Percentiles rank a stretch among this genome's conserved stretches.
Evolutionary conservation across 2,113 vertebrate genomes (phyloP).

Genomic region (Polypterus senegalus): DNA sequence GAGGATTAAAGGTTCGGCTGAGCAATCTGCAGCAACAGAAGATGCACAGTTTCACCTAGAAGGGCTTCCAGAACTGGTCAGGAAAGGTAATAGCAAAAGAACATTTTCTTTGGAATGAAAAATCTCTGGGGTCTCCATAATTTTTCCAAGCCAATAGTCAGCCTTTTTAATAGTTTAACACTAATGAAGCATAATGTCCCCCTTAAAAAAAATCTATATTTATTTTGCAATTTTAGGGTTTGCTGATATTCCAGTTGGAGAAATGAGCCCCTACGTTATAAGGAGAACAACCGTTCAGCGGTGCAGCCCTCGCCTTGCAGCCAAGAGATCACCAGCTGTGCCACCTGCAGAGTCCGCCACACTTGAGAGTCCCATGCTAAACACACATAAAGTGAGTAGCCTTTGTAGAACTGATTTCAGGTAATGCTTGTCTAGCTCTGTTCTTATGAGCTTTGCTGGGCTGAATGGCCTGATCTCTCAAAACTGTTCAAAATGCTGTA

Average conservation of each 20-base stretch:
- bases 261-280: slow-evolving; percentile 57
- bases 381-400: slow-evolving; percentile 41
- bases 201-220: neutral
- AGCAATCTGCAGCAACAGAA: slow-evolving; percentile 12
- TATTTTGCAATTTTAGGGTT: slow-evolving; percentile 47
- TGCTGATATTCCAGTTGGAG: slow-evolving; percentile 60
- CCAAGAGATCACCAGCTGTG: slow-evolving; percentile 16
- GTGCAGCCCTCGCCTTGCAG: slow-evolving; percentile 46
- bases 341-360: slow-evolving; percentile 10
- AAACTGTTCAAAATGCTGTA: neutral
- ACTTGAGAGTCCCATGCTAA: slow-evolving; percentile 29
- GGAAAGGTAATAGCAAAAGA: slow-evolving; percentile 49
- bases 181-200: no score
- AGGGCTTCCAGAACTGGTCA: slow-evolving; percentile 67
- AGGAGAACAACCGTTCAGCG: slow-evolving; percentile 50
- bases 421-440: no score
- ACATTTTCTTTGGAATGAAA: no score
- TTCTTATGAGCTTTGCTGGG: no score
- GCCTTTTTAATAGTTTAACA: no score
- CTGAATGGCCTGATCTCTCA: neutral
- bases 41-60: slow-evolving; percentile 44
- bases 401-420: neutral
- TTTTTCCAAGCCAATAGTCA: no score
- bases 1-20: slow-evolving; percentile 26
- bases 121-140: no score